These are phyloP conservation scores for Mormyrus hasselquistii DNA, from an alignment of 2,797 vertebrate species.

Conservation along the genomic window DNA sequence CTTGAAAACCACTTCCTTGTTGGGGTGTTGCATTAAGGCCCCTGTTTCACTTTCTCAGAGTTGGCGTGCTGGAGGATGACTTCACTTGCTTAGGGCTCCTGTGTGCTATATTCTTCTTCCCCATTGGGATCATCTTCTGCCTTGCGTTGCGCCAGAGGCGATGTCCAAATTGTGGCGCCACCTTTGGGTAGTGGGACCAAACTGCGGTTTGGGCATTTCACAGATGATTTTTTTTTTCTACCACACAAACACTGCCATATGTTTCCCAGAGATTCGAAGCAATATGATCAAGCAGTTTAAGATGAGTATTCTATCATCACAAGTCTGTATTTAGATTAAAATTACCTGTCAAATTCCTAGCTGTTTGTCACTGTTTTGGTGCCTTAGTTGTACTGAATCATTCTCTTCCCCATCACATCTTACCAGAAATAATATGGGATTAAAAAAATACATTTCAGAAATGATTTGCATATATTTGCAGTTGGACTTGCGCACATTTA, in stretches of 20 bases:
- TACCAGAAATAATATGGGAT: neutral
- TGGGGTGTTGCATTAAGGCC: neutral
- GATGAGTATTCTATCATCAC: neutral
- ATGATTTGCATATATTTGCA: neutral
- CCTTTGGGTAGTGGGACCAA: slow-evolving; percentile 81
- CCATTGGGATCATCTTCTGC: slow-evolving; percentile 94
- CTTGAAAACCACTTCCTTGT: neutral
- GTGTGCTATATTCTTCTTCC: slow-evolving; percentile 94
- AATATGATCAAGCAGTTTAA: neutral
- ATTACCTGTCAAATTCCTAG: neutral
- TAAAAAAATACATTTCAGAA: neutral
- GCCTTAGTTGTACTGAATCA: neutral
- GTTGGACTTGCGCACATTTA: neutral
- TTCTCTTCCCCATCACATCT: neutral
- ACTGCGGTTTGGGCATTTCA: slow-evolving; percentile 26
- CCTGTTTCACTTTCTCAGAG: slow-evolving; percentile 55
- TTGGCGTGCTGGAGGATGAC: slow-evolving; percentile 93
- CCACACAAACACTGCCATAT: slow-evolving; percentile 44
- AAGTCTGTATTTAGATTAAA: neutral
- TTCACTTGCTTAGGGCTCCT: slow-evolving; percentile 95
- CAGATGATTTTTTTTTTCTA: neutral
- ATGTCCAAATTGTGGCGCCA: slow-evolving; percentile 95
- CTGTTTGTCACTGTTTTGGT: neutral
- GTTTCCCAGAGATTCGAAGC: slow-evolving; percentile 14
- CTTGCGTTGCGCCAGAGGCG: slow-evolving; percentile 90